Percentiles rank a stretch among this genome's conserved stretches.
Conservation (phyloP, 2,797 vertebrate genomes). For the Ptychobarbus kaznakovi region DNA sequence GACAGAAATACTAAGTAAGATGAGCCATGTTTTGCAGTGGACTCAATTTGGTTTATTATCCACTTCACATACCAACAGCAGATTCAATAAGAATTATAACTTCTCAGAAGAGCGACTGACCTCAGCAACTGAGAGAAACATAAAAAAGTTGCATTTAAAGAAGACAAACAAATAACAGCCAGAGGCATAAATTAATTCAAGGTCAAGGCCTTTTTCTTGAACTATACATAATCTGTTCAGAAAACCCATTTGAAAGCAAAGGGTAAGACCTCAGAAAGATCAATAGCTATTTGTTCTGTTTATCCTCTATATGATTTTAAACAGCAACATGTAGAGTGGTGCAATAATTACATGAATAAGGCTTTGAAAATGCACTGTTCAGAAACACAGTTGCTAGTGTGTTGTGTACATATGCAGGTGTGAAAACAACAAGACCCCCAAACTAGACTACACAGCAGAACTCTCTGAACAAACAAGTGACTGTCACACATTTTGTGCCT, state of each 20-base stretch:
- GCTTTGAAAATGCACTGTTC: not conserved
- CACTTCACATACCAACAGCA: not conserved
- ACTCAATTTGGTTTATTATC: constrained; percentile 1
- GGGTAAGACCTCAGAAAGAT: not conserved
- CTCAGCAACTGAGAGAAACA: not conserved
- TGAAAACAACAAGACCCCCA: constrained; percentile 57
- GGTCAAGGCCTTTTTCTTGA: not conserved
- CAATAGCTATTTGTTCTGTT: not conserved
- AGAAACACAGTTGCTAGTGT: constrained; percentile 33
- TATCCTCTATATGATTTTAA: not conserved
- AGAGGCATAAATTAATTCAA: not conserved
- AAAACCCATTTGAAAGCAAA: constrained; percentile 8
- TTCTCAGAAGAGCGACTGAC: not conserved
- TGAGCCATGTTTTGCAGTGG: too few species aligned
- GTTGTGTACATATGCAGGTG: constrained; percentile 64
- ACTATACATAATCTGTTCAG: not conserved
- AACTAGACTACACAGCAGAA: constrained; percentile 42
- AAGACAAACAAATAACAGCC: not conserved
- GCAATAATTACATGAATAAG: not conserved
- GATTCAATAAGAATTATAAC: not conserved
- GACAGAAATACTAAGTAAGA: too few species aligned
- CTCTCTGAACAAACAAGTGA: constrained; percentile 49
- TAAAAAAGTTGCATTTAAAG: not conserved
- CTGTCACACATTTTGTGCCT: constrained; percentile 29
- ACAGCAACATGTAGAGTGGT: not conserved